Percentiles rank a stretch among this genome's conserved stretches.
phyloP scores from a whole-genome alignment of 2,888 invertebrate genomes.

The Xylota segnis region DNA sequence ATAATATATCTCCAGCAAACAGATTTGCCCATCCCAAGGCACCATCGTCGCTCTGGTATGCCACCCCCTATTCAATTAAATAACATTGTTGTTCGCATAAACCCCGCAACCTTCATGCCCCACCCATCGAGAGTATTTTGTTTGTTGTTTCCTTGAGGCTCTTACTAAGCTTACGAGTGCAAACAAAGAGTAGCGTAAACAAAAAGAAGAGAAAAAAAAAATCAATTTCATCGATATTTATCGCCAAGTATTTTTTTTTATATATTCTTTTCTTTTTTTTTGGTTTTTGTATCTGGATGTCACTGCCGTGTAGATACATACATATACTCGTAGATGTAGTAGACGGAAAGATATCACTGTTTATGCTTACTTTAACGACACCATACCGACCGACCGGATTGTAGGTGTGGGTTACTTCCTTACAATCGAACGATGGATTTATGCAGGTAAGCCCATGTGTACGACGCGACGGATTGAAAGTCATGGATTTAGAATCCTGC shows the following conservation, averaged over 20 bases:
- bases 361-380: conserved; percentile 54
- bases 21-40: conserved; percentile 5
- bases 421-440: conserved; percentile 19
- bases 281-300: conserved; percentile 20
- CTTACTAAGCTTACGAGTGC: conserved; percentile 25
- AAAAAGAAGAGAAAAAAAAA: conserved; percentile 38
- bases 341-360: conserved; percentile 48
- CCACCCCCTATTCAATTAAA: conserved; percentile 58
- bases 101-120: background rate
- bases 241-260: conserved; percentile 41
- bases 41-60: background rate
- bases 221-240: conserved; percentile 73
- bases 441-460: conserved; percentile 26
- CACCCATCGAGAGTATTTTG: conserved; percentile 29
- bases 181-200: conserved; percentile 51
- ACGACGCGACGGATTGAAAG: conserved; percentile 9
- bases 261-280: too few relatives aligned
- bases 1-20: conserved; percentile 22
- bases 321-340: too few relatives aligned
- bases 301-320: conserved; percentile 28
- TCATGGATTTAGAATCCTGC: conserved; percentile 25
- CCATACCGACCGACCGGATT: conserved; percentile 1
- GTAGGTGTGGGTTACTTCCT: conserved; percentile 10
- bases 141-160: conserved; percentile 63
- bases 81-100: conserved; percentile 48